phyloP scores from a whole-genome alignment of 1,140 invertebrate genomes.

The Druon quercuslanigerum region DNA sequence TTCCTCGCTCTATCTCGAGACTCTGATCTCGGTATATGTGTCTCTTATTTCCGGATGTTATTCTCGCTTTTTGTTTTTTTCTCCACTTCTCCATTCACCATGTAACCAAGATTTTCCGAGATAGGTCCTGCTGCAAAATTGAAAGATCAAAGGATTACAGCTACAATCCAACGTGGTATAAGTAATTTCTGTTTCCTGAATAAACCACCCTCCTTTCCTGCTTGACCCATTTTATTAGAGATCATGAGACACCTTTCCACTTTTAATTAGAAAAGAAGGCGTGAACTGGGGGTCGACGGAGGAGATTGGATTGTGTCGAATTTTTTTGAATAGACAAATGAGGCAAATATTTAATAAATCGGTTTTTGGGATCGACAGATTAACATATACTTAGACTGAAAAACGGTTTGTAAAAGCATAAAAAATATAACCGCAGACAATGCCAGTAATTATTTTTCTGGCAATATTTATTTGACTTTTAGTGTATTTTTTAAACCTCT shows the following conservation, averaged over 20 bases:
- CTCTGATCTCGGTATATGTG: neutral
- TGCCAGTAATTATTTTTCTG: too few species aligned
- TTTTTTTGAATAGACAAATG: too few species aligned
- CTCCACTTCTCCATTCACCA: neutral
- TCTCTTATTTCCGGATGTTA: slow-evolving; percentile 8
- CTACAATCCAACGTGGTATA: slow-evolving; percentile 36
- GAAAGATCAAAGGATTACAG: slow-evolving; percentile 64
- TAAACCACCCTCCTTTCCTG: neutral
- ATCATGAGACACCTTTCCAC: neutral
- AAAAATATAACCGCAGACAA: too few species aligned
- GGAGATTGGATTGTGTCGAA: too few species aligned
- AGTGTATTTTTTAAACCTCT: too few species aligned
- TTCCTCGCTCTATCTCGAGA: neutral
- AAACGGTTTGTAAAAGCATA: too few species aligned
- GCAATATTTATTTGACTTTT: too few species aligned
- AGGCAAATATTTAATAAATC: too few species aligned
- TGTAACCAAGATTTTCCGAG: slow-evolving; percentile 31
- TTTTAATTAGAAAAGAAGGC: neutral
- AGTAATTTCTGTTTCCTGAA: slow-evolving; percentile 48
- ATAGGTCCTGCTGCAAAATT: slow-evolving; percentile 52
- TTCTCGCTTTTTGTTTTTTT: slow-evolving; percentile 3
- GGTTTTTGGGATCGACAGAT: too few species aligned
- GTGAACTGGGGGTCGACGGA: neutral
- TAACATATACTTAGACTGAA: too few species aligned
- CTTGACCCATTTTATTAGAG: neutral